Evolutionary conservation across 2,888 invertebrate genomes (phyloP), one percentile per base, ranked within the genome.

Genomic region (Schizotus pectinicornis): DNA sequence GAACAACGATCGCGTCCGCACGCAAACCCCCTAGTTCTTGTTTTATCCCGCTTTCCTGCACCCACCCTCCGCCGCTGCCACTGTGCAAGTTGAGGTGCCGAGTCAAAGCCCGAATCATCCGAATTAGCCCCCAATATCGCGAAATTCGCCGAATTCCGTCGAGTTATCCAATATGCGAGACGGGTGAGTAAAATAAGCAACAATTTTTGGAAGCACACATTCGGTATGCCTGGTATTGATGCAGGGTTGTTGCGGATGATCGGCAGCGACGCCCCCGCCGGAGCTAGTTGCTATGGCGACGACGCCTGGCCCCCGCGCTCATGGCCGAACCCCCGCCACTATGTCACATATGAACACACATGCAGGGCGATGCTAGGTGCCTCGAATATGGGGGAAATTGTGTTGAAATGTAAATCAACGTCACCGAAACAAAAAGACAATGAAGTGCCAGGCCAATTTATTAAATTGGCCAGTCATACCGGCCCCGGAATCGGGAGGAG

Each of bases 171-270:
- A 48, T 48, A 48, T 43, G 43, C 43, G 43, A 43, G 43, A 43
- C 43, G 43, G 43, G 32, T 43, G 11, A 31, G 43, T 55, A 59
- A 51, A 52, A 61, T 61, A 59, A 63, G 59, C 64, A 62, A 62
- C 59, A 56, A 62, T 64, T 62, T 62, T 59, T 62, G 30, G 54
- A 48, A 48, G 57, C 64, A 66, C 64, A 63, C 60, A 62, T 64
- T 62, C 63, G 64, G 57, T 62, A 64, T 65, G 64, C 63, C 65
- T 72, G 71, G 76, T 77, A 77, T 78, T 76, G 78, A 78, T 78
- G 78, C 76, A 75, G 74, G 74, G 74, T 73, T 74, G 76, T 75
- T 77, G 76, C 75, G 77, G 77, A 77, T 77, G 77, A 78, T 77
- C 78, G 76, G 76, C 74, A 73, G 73, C 70, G 72, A 74, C 76